Conservation (phyloP, 2,888 invertebrate genomes). For the Rhagonycha lutea region DNA sequence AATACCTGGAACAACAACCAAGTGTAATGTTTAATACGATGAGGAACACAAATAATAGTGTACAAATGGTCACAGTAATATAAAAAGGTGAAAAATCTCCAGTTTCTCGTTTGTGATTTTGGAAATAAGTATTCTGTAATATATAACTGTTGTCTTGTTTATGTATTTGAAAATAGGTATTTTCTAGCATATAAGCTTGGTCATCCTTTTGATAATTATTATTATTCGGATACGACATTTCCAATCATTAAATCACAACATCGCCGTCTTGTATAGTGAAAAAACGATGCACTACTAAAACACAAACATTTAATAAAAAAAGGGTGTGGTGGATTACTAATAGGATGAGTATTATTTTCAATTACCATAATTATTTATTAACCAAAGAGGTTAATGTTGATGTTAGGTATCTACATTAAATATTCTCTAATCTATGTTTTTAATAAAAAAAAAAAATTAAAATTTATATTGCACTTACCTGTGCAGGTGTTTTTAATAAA, state of each 20-base stretch:
- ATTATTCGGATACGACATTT: neutral
- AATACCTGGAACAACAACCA: conserved; percentile 81
- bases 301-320: neutral
- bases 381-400: neutral
- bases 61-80: conserved; percentile 77
- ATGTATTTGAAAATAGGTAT: neutral
- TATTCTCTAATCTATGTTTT: neutral
- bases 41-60: conserved; percentile 70
- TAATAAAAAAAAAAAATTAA: neutral
- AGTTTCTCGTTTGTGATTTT: conserved; percentile 56
- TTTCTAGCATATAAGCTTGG: conserved; percentile 2
- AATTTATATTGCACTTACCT: conserved; percentile 1
- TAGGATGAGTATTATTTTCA: neutral
- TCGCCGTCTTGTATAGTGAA: neutral
- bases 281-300: neutral
- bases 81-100: conserved; percentile 88
- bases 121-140: conserved; percentile 65
- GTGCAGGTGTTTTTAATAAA: neutral
- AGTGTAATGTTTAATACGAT: conserved; percentile 77
- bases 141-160: conserved; percentile 45
- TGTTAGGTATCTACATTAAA: neutral
- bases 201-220: neutral
- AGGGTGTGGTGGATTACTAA: neutral
- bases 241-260: neutral
- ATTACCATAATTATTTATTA: neutral